Evolutionary conservation across 2,888 invertebrate species (phyloP).

Genomic region (Spodoptera exigua): DNA sequence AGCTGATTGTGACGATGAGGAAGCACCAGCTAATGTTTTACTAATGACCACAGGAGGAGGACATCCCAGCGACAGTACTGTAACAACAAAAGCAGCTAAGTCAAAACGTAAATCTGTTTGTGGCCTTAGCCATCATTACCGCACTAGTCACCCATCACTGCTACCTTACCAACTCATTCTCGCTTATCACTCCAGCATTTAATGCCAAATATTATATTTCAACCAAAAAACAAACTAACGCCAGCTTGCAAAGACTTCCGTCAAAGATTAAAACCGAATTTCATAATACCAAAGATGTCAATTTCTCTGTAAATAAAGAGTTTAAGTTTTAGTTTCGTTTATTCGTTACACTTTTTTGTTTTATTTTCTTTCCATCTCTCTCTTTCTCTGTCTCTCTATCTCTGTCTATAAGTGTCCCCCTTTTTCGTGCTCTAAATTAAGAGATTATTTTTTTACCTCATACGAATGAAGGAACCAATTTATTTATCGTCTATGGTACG

Average conservation of each 20-base stretch:
- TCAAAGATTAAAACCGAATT: constrained; percentile 44
- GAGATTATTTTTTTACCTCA: constrained; percentile 56
- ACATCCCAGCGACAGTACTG: constrained; percentile 85
- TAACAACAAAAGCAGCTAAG: constrained; percentile 86
- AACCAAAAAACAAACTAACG: constrained; percentile 63
- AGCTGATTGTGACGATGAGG: constrained; percentile 15
- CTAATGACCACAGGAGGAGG: constrained; percentile 80
- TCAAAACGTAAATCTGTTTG: constrained; percentile 82
- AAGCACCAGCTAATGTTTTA: constrained; percentile 46
- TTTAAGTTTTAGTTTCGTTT: constrained; percentile 58
- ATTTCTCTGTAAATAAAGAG: constrained; percentile 78
- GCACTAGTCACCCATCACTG: constrained; percentile 79
- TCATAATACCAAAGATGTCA: constrained; percentile 71
- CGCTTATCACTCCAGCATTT: constrained; percentile 75
- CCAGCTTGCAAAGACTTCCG: constrained; percentile 71
- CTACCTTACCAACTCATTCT: constrained; percentile 84
- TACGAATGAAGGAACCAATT: constrained; percentile 73
- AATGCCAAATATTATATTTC: constrained; percentile 49
- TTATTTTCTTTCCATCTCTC: constrained; percentile 49
- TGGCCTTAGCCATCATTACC: constrained; percentile 80
- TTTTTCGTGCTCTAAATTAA: constrained; percentile 45
- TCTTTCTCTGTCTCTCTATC: constrained; percentile 25
- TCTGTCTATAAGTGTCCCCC: constrained; percentile 41
- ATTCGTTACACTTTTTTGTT: constrained; percentile 60
- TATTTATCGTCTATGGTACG: constrained; percentile 63